Evolutionary conservation across 2,797 vertebrate genomes (phyloP), one percentile per base, ranked within the genome.

Genomic region (Sebastes hubbsi): DNA sequence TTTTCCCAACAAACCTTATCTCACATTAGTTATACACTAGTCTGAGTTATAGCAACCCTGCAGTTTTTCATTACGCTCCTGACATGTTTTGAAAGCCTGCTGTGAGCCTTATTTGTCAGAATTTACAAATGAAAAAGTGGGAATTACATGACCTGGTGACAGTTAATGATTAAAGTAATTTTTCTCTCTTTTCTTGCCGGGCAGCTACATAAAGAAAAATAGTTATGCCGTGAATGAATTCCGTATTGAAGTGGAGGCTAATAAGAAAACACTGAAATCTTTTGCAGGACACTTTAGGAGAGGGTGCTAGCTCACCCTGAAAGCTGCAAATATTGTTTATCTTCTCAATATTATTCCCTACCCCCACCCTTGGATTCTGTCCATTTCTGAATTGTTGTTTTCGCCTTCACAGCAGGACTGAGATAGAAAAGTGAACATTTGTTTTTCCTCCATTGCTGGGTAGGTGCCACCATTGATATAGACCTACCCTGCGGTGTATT

Each of bases 121-220:
- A 60, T 68, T 76, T 7, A 29, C 6, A 78, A 68, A 66, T 60
- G 27, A 63, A 16, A 75, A 68, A 64, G 22, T 75, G 59, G 13
- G 77, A 70, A 42, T 81, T 81, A 58, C 63, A 67, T n/a, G 7
- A 65, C 24, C 42, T 49, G 6, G 54, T 79, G 38, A 63, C 66
- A 74, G 61, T 55, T 72, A 55, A 82, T 69, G 27, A 61, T 79
- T 75, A 30, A 76, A 66, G 27, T 29, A 1, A 6, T 65, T 18
- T 58, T 42, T 56, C 12, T 61, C 8, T 52, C 6, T 46, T 10
- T 49, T 69, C 29, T 36, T 34, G 2, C 27, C 8, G 2, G n/a
- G 16, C 58, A 36, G 61, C 70, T 72, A 24, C 70, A 72, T 58
- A 65, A 78, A 75, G 66, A 75, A 52, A 20, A 20, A 25, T 2